phyloP scores from a whole-genome alignment of 2,113 vertebrate genomes.

The Tupaia chinensis region DNA sequence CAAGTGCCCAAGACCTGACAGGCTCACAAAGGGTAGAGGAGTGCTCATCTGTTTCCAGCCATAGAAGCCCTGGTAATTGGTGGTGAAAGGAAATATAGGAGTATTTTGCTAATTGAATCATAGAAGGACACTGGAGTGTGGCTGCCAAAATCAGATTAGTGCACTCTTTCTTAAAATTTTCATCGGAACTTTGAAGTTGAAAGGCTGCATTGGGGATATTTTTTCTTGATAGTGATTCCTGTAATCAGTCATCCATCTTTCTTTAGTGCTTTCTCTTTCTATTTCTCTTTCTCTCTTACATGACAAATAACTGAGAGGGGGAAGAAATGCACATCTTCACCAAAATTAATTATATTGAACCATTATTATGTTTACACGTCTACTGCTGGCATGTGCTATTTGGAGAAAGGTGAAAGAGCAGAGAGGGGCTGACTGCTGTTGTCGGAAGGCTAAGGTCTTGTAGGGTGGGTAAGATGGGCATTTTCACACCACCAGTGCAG shows the following conservation, averaged over 20 bases:
- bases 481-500: too few relatives aligned
- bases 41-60: neutral
- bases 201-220: neutral
- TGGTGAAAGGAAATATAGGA: neutral
- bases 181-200: neutral
- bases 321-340: neutral
- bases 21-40: neutral
- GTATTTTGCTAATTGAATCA: neutral
- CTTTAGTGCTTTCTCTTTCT: neutral
- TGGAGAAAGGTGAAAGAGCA: neutral
- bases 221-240: neutral
- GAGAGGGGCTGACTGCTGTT: accelerated
- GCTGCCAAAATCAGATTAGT: neutral
- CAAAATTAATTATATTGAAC: neutral
- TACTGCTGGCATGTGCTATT: neutral
- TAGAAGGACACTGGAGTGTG: neutral
- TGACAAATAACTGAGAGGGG: neutral
- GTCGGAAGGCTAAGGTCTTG: accelerated
- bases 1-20: too few relatives aligned
- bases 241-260: neutral
- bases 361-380: neutral
- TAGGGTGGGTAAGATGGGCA: neutral
- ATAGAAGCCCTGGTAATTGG: neutral
- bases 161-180: neutral
- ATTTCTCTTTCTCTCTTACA: neutral